Evolutionary conservation across 2,113 vertebrate species (phyloP).

Genomic region (Syngnathoides biaculeatus): DNA sequence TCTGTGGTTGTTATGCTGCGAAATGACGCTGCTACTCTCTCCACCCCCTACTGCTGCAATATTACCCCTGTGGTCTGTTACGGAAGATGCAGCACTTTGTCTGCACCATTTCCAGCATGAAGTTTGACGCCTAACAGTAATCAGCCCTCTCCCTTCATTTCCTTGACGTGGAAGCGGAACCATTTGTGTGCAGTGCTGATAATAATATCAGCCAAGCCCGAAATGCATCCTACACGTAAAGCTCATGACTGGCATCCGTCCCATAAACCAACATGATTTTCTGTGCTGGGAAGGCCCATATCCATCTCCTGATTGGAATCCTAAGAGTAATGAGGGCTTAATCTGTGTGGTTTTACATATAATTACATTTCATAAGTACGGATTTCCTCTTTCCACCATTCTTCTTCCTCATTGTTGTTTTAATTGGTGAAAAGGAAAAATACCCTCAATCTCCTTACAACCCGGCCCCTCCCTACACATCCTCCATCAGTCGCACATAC

Average conservation of each 20-base stretch:
- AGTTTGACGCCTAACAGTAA: constrained; percentile 71
- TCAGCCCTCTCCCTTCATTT: constrained; percentile 63
- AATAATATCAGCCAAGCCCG: constrained; percentile 60
- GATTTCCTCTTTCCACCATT: constrained; percentile 31
- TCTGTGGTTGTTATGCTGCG: constrained; percentile 77
- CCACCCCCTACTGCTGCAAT: constrained; percentile 67
- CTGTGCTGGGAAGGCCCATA: constrained; percentile 49
- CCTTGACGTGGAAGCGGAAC: constrained; percentile 61
- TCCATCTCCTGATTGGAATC: constrained; percentile 22
- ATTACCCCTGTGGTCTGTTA: constrained; percentile 74
- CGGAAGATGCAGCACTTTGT: constrained; percentile 69
- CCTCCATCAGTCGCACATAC: constrained; percentile 51
- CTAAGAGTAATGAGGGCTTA: constrained; percentile 31
- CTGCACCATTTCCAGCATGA: constrained; percentile 72
- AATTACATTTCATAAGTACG: constrained; percentile 13
- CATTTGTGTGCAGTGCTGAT: constrained; percentile 60
- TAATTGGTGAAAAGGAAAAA: constrained; percentile 55
- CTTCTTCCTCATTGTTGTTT: constrained; percentile 53
- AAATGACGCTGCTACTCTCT: constrained; percentile 71
- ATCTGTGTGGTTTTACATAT: constrained; percentile 11
- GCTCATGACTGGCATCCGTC: constrained; percentile 59
- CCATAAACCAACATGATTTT: constrained; percentile 54
- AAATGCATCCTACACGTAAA: constrained; percentile 69
- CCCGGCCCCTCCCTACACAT: constrained; percentile 47
- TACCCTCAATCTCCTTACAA: constrained; percentile 35